phyloP scores from a whole-genome alignment of 2,888 invertebrate genomes.

The Diabrotica balteata region DNA sequence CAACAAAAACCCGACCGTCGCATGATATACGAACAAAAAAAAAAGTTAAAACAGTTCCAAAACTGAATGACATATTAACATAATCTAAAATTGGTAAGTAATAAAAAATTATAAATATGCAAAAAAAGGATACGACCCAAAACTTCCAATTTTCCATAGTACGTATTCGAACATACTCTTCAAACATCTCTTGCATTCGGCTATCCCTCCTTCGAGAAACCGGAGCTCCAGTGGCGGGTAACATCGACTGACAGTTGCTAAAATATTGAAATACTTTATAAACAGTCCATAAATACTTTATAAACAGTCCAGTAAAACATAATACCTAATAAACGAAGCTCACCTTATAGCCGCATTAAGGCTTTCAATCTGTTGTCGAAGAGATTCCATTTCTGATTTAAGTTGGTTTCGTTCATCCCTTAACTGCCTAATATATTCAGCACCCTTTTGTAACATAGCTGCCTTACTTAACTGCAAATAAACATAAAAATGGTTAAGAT shows the following conservation, averaged over 20 bases:
- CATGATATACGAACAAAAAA: no score
- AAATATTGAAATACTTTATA: constrained; percentile 30
- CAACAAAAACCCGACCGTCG: no score
- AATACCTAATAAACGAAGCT: neutral
- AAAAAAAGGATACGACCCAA: constrained; percentile 90
- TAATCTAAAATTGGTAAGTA: no score
- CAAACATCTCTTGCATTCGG: constrained; percentile 92
- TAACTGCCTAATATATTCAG: constrained; percentile 91
- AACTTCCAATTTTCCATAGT: constrained; percentile 96
- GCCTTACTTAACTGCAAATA: constrained; percentile 83
- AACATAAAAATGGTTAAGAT: constrained; percentile 6
- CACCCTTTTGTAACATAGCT: constrained; percentile 95
- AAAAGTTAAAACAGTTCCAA: no score
- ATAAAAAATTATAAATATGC: no score
- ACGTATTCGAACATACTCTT: constrained; percentile 84
- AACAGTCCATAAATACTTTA: no score
- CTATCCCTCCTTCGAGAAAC: constrained; percentile 88
- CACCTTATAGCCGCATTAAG: constrained; percentile 92
- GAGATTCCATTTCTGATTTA: constrained; percentile 87
- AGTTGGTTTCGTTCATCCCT: constrained; percentile 84
- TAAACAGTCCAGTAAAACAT: no score
- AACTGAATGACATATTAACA: no score
- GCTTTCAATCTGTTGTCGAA: constrained; percentile 88
- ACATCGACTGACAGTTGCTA: constrained; percentile 91
- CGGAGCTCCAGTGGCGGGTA: constrained; percentile 95